Conservation (phyloP, 2,113 vertebrate species). For the Melanerpes formicivorus region DNA sequence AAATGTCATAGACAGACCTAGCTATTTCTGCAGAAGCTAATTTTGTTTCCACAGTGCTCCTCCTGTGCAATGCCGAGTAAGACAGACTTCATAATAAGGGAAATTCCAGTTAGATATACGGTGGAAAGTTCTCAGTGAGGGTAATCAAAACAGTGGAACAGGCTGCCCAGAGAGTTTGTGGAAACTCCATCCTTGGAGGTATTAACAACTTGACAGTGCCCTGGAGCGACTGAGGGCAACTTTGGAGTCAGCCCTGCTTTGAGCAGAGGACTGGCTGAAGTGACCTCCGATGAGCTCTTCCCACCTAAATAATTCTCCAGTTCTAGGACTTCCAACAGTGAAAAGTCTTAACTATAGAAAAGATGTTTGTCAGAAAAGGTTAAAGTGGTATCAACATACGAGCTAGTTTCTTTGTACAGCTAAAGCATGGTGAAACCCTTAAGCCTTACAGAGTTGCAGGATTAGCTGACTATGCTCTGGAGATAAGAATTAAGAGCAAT, state of each 20-base stretch:
- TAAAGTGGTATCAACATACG: not conserved
- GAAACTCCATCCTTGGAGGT: not conserved
- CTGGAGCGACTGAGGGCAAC: not conserved
- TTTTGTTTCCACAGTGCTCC: not conserved
- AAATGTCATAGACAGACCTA: not conserved
- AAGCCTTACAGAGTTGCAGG: not conserved
- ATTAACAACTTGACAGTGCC: accelerated
- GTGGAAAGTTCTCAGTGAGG: not conserved
- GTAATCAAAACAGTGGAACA: not conserved
- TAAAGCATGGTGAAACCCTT: not conserved
- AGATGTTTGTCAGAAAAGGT: not conserved
- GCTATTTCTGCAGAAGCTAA: not conserved
- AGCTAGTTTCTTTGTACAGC: not conserved
- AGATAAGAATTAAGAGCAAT: not conserved
- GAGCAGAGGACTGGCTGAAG: not conserved
- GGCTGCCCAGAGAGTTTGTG: not conserved
- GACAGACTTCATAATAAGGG: not conserved
- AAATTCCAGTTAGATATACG: not conserved
- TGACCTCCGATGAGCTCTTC: not conserved
- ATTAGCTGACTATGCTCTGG: not conserved
- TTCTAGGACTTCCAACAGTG: not conserved
- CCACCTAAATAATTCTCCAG: not conserved
- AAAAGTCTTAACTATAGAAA: not conserved
- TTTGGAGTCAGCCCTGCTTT: not conserved
- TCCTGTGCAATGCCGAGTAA: not conserved